Percentiles rank a stretch among this genome's conserved stretches.
Evolutionary conservation across 2,113 vertebrate genomes (phyloP).

Genomic region (Beaufortia kweichowensis): DNA sequence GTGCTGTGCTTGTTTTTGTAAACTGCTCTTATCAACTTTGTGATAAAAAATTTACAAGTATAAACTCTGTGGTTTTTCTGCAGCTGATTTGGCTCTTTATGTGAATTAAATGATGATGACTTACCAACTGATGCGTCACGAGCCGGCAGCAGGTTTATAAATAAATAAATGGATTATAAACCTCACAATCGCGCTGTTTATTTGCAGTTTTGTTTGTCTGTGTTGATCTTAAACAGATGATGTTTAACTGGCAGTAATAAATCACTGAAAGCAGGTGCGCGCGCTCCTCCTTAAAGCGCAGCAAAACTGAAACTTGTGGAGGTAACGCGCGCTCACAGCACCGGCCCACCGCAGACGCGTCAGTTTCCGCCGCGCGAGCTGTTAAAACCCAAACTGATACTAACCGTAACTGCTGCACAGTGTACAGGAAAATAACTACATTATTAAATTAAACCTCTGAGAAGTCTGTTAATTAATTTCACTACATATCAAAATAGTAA

Average conservation of each 20-base stretch:
- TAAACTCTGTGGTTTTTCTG: not conserved
- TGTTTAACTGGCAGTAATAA: constrained; percentile 30
- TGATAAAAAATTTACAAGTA: too few relatives aligned
- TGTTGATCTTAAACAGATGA: not conserved
- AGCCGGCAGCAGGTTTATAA: not conserved
- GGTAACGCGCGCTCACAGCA: constrained; percentile 35
- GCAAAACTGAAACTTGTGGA: constrained; percentile 52
- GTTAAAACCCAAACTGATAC: constrained; percentile 7
- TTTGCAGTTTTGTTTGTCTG: not conserved
- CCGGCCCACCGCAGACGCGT: constrained; percentile 49
- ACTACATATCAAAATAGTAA: too few relatives aligned
- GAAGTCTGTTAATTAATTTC: too few relatives aligned
- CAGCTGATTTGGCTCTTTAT: not conserved
- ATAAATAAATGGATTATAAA: not conserved
- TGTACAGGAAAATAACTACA: not conserved
- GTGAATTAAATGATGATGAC: not conserved
- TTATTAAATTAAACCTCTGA: too few relatives aligned
- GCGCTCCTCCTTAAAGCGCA: constrained; percentile 32
- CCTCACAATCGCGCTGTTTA: not conserved
- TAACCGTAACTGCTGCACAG: constrained; percentile 20
- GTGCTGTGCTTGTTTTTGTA: not conserved
- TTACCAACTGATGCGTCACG: constrained; percentile 18
- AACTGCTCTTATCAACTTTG: too few relatives aligned
- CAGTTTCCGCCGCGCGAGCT: constrained; percentile 49
- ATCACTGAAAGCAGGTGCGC: constrained; percentile 50